A percentile compares a stretch with the other conserved stretches of the same genome.
Conservation (phyloP, 2,888 invertebrate species). For the Dioctria linearis region DNA sequence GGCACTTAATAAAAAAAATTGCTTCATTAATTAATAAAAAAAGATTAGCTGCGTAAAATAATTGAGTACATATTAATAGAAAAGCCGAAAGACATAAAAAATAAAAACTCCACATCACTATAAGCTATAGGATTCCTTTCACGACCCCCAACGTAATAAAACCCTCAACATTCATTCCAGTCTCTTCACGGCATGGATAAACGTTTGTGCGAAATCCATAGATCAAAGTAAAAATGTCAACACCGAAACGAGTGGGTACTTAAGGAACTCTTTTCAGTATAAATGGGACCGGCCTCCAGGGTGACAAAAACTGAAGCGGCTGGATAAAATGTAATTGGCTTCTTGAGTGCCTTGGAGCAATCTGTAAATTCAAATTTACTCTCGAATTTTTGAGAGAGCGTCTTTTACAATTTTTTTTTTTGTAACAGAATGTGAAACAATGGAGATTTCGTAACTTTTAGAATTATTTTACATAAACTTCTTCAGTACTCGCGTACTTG, state of each 20-base stretch:
- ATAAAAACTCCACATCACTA: not conserved
- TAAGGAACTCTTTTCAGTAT: not conserved
- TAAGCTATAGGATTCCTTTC: not conserved
- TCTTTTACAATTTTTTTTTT: too few species aligned
- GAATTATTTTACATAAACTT: too few species aligned
- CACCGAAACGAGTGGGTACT: not conserved
- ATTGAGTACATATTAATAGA: too few species aligned
- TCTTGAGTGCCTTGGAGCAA: not conserved
- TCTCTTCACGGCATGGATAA: not conserved
- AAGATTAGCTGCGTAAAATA: too few species aligned
- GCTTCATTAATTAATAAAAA: too few species aligned
- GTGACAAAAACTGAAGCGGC: not conserved
- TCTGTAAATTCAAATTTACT: too few species aligned
- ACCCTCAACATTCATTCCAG: not conserved
- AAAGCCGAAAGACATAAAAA: too few species aligned
- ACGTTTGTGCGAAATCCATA: not conserved
- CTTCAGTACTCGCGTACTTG: too few species aligned
- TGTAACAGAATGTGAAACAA: too few species aligned
- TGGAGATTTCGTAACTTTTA: too few species aligned
- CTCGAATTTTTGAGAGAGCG: not conserved
- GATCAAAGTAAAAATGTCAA: not conserved
- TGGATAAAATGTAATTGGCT: conserved; percentile 1
- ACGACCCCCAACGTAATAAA: not conserved
- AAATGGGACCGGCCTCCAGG: not conserved
- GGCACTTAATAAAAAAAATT: too few species aligned